Base-by-base conservation (phyloP, 2,888 invertebrate species). In the Netelia virgata region DNA sequence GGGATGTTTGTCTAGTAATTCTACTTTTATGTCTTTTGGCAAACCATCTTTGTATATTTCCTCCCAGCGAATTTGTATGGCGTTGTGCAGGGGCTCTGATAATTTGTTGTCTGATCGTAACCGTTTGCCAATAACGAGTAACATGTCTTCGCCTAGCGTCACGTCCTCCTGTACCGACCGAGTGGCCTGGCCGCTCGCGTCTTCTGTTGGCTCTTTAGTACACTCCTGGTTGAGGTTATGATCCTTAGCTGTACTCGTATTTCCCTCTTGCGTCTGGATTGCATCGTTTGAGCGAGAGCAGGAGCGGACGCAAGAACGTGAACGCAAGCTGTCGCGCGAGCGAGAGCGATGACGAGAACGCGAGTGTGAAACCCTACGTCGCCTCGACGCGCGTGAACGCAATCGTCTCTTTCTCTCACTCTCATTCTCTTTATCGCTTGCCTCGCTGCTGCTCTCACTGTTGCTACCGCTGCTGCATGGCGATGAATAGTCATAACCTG, bases 171-270 rank as follows among this genome's bases (percentile, higher is more conserved):
- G 14, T 57, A 57, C 57, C 57, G 57, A 36, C 70, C 28, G 70
- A 72, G 57, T 57, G 20, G 18, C 57, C 70, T 72, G 10, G 70
- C 70, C 41, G 70, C 70, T 72, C 70, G 72, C 72, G 72, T 72
- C 43, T 8, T 59, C 72, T 16, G 61, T 50, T 47, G 61, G 3
- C 59, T 23, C 59, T 8, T 74, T 23, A 11, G 28, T 50, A 53
- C 18, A 16, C 36, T 70, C 41, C 55, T 41, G 70, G 57, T 70
- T 57, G 41, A 70, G 70, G 55, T 57, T 72, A 57, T 72, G 57
- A 18, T 70, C 16, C 41, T 36, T 57, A 8, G 41, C 43, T 57
- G 57, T 20, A 18, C 18, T 3, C 3, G 57, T 57, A 20, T 20
- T 57, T 14, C 14, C 20, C 6, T 55, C 70, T 10, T 57, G 41